Evolutionary conservation across 2,888 invertebrate genomes (phyloP).

Genomic region (Drosophila borborema): DNA sequence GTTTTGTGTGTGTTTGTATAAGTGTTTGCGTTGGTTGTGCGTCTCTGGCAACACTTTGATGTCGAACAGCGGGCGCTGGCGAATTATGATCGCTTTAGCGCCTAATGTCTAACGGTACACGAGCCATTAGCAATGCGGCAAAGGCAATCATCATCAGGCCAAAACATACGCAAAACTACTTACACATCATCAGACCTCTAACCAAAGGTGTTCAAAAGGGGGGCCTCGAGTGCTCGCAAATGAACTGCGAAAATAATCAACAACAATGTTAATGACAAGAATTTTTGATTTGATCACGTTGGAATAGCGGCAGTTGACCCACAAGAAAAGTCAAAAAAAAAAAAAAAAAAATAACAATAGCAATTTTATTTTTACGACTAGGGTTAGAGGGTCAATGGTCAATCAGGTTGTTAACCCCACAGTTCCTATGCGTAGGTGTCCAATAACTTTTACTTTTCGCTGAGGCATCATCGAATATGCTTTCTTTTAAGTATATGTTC

Average conservation of each 20-base stretch:
- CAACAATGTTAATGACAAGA: slow-evolving; percentile 66
- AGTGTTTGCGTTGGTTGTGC: slow-evolving; percentile 1
- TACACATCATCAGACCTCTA: slow-evolving; percentile 24
- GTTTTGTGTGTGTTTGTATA: not conserved
- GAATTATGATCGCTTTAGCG: slow-evolving; percentile 70
- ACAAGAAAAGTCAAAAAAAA: slow-evolving; percentile 4
- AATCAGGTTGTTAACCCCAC: slow-evolving; percentile 9
- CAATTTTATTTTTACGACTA: slow-evolving; percentile 11
- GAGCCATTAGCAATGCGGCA: slow-evolving; percentile 47
- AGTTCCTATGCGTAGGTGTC: not conserved
- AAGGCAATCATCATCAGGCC: slow-evolving; percentile 70
- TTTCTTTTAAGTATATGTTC: not conserved
- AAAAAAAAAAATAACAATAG: slow-evolving; percentile 16
- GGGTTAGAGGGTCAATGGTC: slow-evolving; percentile 54
- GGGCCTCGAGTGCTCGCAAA: slow-evolving; percentile 23
- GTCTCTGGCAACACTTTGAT: slow-evolving; percentile 30
- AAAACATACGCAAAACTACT: slow-evolving; percentile 56
- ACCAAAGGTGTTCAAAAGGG: slow-evolving; percentile 7
- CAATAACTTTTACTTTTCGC: slow-evolving; percentile 1
- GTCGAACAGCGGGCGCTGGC: slow-evolving; percentile 27
- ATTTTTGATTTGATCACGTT: slow-evolving; percentile 59
- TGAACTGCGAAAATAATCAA: slow-evolving; percentile 63
- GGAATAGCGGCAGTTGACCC: slow-evolving; percentile 27
- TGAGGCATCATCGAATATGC: no score
- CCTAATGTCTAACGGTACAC: slow-evolving; percentile 70